Evolutionary conservation across 2,888 invertebrate species (phyloP), one percentile per base, ranked within the genome.

Genomic region (Diarsia dahlii): DNA sequence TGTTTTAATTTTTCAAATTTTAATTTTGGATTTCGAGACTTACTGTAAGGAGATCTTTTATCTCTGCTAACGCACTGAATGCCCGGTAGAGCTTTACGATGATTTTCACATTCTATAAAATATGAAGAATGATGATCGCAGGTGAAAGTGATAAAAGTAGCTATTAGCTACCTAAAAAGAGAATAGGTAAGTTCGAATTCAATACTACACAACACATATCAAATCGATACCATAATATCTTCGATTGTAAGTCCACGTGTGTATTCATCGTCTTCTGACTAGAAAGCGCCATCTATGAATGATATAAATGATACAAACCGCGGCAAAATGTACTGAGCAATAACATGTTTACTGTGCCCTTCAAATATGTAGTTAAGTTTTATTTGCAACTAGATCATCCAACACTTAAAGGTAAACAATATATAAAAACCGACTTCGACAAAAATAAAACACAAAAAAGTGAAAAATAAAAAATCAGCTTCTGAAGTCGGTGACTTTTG

Each of bases 191-290:
- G 0, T 46, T n/a, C 1, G 46, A 56, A 23, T n/a, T 52, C 10
- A 56, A 13, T 23, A 56, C 12, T 13, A 54, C 12, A 12, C 1
- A 54, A 6, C 13, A 56, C 56, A 62, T 18, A 23, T 23, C 9
- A 12, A 54, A 15, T 15, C 12, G 20, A 63, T 39, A 52, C 12
- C 10, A 5, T 18, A 1, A 10, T 56, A 6, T 58, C 3, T 58
- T 28, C 10, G n/a, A 54, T 54, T 34, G 34, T 54, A 13, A 46
- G 15, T 56, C 1, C 15, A 39, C 13, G 39, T 63, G 20, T 56
- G 60, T 34, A 71, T 70, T 28, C 34, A 67, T 62, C 46, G 39
- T 5, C 15, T 45, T 50, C 62, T 77, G 58, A 82, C 67, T 39
- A 50, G 4, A 34, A 34, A 71, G 60, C 50, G 67, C 67, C 54